Percentiles rank a stretch among this genome's conserved stretches.
Evolutionary conservation across 1,140 invertebrate species (phyloP).

Genomic region (Drosophila repleta): DNA sequence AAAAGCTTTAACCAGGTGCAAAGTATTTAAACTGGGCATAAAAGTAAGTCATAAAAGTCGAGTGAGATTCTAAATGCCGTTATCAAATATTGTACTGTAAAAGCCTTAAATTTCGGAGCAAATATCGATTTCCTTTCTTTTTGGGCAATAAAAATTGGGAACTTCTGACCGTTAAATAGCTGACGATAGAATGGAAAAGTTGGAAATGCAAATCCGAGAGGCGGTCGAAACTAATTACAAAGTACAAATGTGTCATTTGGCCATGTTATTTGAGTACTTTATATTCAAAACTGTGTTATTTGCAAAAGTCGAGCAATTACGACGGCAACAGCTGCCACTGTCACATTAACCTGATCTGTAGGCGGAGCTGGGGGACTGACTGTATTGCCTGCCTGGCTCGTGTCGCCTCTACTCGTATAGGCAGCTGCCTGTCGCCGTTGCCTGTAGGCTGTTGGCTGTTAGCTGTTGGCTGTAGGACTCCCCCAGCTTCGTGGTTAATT

Average conservation of each 20-base stretch:
- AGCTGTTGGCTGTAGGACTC: conserved; percentile 17
- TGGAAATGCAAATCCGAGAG: neutral
- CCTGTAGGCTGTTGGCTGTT: neutral
- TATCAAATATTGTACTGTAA: too few relatives aligned
- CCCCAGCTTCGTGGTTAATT: conserved; percentile 75
- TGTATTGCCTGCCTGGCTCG: neutral
- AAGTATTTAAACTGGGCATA: too few relatives aligned
- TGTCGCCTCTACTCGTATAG: neutral
- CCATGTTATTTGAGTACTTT: conserved; percentile 69
- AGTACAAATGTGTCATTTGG: conserved; percentile 3
- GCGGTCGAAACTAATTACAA: conserved; percentile 1
- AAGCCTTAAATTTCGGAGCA: too few relatives aligned
- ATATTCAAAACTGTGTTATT: conserved; percentile 82
- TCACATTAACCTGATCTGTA: conserved; percentile 71
- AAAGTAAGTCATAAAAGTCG: too few relatives aligned
- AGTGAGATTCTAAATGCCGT: too few relatives aligned
- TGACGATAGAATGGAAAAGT: too few relatives aligned
- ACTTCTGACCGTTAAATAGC: too few relatives aligned
- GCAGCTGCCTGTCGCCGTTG: too few relatives aligned
- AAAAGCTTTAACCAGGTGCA: too few relatives aligned
- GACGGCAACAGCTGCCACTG: conserved; percentile 65
- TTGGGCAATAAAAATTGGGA: too few relatives aligned
- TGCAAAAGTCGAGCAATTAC: conserved; percentile 62
- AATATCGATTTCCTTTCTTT: too few relatives aligned
- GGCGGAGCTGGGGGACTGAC: neutral